These are phyloP conservation scores for Drosophila subobscura DNA, from an alignment of 1,140 invertebrate genomes.

Conservation along the genomic window DNA sequence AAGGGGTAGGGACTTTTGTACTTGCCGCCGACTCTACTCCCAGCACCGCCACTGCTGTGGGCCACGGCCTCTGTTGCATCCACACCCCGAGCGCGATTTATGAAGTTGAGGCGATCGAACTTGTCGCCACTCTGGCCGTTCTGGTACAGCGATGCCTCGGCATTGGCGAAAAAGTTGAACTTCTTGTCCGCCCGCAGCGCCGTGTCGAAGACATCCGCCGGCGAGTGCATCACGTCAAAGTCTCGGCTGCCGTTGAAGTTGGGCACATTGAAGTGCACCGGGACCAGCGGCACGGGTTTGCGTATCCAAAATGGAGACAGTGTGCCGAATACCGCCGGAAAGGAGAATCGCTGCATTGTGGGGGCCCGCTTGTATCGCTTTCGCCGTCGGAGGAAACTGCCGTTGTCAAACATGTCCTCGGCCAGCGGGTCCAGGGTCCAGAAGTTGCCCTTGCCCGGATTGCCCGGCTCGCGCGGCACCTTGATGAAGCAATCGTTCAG, in stretches of 20 bases:
- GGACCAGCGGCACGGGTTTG: conserved; percentile 85
- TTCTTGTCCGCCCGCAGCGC: conserved; percentile 74
- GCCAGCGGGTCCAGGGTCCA: conserved; percentile 98
- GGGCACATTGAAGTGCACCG: conserved; percentile 82
- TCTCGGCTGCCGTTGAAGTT: conserved; percentile 75
- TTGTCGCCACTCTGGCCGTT: conserved; percentile 64
- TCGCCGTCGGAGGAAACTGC: conserved; percentile 95
- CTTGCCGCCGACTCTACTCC: conserved; percentile 56
- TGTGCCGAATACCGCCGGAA: conserved; percentile 83
- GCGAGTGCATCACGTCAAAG: conserved; percentile 77
- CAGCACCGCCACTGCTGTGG: conserved; percentile 24
- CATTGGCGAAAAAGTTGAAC: conserved; percentile 81
- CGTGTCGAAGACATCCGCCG: conserved; percentile 71
- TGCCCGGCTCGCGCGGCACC: conserved; percentile 98
- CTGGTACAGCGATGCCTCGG: conserved; percentile 72
- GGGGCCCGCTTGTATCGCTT: conserved; percentile 97
- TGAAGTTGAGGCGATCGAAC: conserved; percentile 68
- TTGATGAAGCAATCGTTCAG: conserved; percentile 99
- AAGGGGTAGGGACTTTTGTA: conserved; percentile 76
- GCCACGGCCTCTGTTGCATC: conserved; percentile 4
- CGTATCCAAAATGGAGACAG: conserved; percentile 84
- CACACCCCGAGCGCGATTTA: conserved; percentile 52
- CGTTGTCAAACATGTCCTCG: conserved; percentile 99
- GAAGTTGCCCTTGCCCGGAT: conserved; percentile 99
- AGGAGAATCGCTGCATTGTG: conserved; percentile 83